Evolutionary conservation across 35 echinoderm and acorn worm species (phyloP).

Genomic region (Acanthaster planci): DNA sequence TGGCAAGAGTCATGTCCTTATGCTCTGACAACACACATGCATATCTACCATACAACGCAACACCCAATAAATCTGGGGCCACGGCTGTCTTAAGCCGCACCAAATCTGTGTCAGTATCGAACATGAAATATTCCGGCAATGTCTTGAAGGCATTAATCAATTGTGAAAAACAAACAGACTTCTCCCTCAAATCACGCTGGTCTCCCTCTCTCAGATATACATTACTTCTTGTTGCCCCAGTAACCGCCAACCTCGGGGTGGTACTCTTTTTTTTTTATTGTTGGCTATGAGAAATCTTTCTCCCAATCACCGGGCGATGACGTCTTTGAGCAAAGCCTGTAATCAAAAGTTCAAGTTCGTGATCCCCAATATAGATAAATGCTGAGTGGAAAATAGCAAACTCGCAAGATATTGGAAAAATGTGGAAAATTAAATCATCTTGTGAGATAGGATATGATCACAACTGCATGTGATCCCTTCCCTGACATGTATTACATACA

Average conservation of each 20-base stretch:
- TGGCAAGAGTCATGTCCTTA: no score
- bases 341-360: conserved; percentile 14
- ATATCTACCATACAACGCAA: no score
- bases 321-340: background rate
- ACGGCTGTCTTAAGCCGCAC: no score
- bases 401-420: background rate
- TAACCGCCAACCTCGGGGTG: background rate
- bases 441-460: background rate
- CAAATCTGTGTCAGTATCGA: background rate
- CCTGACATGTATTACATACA: no score
- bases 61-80: no score
- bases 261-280: background rate
- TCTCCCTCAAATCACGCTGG: background rate
- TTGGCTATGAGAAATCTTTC: conserved; percentile 3
- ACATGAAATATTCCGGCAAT: conserved; percentile 19
- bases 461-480: no score
- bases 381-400: background rate
- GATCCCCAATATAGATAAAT: background rate
- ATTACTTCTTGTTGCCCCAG: background rate
- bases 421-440: background rate
- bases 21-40: no score
- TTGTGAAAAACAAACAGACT: conserved; percentile 12
- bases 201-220: background rate
- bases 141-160: conserved; percentile 17
- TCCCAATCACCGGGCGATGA: background rate